Conservation (phyloP, 1,140 invertebrate species). For the Dendroctonus ponderosae region DNA sequence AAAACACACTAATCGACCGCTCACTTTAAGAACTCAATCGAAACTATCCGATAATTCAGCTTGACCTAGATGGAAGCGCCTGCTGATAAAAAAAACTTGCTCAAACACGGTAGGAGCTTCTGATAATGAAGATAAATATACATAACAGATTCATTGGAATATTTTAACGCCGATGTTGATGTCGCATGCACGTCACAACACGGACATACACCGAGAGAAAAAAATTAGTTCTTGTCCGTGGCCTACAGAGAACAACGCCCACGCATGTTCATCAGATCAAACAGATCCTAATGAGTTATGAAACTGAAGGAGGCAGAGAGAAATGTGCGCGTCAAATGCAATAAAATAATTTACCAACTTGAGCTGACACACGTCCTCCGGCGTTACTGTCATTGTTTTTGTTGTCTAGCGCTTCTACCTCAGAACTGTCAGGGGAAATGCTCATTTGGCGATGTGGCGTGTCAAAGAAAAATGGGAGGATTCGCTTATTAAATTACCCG, state of each 20-base stretch:
- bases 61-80: slow-evolving; percentile 6
- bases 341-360: slow-evolving; percentile 2
- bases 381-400: background rate
- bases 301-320: too few species aligned
- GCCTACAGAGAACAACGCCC: too few species aligned
- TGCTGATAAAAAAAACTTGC: slow-evolving; percentile 11
- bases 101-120: slow-evolving; percentile 9
- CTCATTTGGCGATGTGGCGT: too few species aligned
- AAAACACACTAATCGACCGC: background rate
- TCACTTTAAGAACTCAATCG: background rate
- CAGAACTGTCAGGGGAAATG: too few species aligned
- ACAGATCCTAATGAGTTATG: too few species aligned
- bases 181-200: too few species aligned
- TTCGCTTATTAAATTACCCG: background rate
- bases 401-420: background rate
- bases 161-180: background rate
- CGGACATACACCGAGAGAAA: too few species aligned
- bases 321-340: too few species aligned
- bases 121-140: slow-evolving; percentile 21
- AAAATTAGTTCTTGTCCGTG: too few species aligned
- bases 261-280: too few species aligned
- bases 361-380: slow-evolving; percentile 6
- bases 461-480: too few species aligned
- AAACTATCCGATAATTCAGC: background rate
- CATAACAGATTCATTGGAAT: slow-evolving; percentile 2